These are phyloP conservation scores for Trogon surrucura DNA, from an alignment of 2,113 vertebrate species.

Conservation along the genomic window DNA sequence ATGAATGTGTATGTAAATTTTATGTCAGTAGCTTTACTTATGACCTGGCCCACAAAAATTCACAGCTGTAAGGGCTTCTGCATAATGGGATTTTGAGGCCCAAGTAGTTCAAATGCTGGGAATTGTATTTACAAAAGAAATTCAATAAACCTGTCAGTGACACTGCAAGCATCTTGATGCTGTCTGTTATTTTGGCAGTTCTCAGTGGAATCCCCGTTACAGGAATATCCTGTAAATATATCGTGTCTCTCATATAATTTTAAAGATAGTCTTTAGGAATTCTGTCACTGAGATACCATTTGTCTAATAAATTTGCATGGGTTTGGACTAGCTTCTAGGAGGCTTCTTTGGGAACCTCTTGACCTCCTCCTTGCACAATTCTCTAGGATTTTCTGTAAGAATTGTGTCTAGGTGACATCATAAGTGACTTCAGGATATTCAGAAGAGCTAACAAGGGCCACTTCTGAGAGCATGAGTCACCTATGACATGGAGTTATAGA, in stretches of 20 bases:
- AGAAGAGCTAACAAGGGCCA: background rate
- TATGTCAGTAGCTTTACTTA: background rate
- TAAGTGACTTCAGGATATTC: background rate
- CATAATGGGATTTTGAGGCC: background rate
- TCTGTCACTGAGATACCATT: background rate
- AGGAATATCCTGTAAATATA: background rate
- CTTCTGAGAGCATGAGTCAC: background rate
- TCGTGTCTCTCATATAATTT: background rate
- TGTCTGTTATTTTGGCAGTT: background rate
- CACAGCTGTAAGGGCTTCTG: conserved; percentile 2
- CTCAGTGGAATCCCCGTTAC: background rate
- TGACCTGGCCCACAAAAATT: background rate
- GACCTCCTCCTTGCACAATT: background rate
- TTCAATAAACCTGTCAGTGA: background rate
- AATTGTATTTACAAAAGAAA: background rate
- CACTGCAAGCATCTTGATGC: background rate
- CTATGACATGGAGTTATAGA: background rate
- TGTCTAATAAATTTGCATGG: background rate
- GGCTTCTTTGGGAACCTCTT: background rate
- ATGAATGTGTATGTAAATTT: conserved; percentile 1
- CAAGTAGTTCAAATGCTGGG: background rate
- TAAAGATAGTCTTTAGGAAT: background rate
- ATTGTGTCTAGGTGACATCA: accelerated
- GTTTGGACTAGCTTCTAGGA: background rate
- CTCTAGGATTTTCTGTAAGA: background rate